Evolutionary conservation across 2,888 invertebrate genomes (phyloP), one percentile per base, ranked within the genome.

Genomic region (Coleophora flavipennella): DNA sequence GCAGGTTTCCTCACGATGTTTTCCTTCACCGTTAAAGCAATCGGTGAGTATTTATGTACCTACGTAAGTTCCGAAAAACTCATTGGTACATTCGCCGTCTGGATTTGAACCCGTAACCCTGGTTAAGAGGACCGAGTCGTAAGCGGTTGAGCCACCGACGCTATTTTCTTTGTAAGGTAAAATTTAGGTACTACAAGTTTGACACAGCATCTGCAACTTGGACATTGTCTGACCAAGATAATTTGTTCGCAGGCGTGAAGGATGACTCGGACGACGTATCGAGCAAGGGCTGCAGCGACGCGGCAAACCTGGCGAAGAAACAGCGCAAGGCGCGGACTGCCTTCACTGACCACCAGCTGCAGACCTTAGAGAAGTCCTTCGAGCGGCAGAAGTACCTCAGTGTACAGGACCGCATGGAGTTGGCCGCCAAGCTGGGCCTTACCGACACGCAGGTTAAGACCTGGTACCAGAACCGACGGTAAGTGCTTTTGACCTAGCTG

Each of bases 391-490:
- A 98, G 81, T 98, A 97, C 85, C 90, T 97, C 50, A 95, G 95
- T 68, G 96, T 97, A 25, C 99, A 98, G 71, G 98, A 99, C 74
- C 88, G 99, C 52, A 97, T 99, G 96, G 99, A 99, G 81, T 85
- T 99, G 59, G 99, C 99, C 0, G 94, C 96, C 43, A 95, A 96
- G 83, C 87, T 99, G 57, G 95, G 96, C 59, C 89, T 99, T 42
- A 97, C 96, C 33, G 99, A 99, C 80, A 99, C 99, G 38, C 99
- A 99, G 88, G 99, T 99, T 70, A 99, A 99, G 84, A 99, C 99
- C 60, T 99, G 99, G 99, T 99, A 99, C 81, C 98, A 99, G 80
- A 99, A 99, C 73, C 88, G 99, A 87, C 91, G 98, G 97, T 96
- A 73, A 87, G 89, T 72, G 31, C 4, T 1, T 4, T 20, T 20